Base-by-base conservation (phyloP, 2,797 vertebrate species). In the Bovichtus variegatus region DNA sequence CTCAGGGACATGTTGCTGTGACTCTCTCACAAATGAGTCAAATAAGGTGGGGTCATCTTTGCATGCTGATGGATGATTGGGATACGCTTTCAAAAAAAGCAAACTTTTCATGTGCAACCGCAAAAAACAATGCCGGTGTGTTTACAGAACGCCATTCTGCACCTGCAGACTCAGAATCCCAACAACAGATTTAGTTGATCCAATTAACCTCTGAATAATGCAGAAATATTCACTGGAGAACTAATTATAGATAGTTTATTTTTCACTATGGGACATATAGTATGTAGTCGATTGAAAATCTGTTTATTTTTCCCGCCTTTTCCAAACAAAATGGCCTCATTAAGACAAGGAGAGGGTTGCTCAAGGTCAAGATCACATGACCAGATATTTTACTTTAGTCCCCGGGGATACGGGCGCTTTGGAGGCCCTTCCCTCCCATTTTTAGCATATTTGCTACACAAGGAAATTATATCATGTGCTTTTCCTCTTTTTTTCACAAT, bases 131-230 rank as follows among this genome's bases (percentile, higher is more conserved):
- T 15, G 19, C 34, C 44, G 21, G 6, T 27, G 40, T 64, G 21
- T 76, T 83, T 50, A 44, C 31, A 57, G 18, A 13, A 21, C 7
- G 2, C 25, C 19, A 23, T 11, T 31, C 29, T 18, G 41, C 67
- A 78, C 57, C 50, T 63, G 64, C 58, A 34, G n/a, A 10, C 29
- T 46, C 27, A 68, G 40, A n/a, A n/a, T n/a, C n/a, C n/a, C n/a
- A n/a, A n/a, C n/a, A n/a, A 34, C 31, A 7, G 31, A 34, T 34
- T 34, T 1, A 34, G 31, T 34, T 34, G 31, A 34, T 31, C 31
- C 31, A 8, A n/a, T 34, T 34, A 8, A 8, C 31, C 31, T 34
- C 7, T 34, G 31, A 34, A 34, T 34, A 69, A 51, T 13, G 6
- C 18, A 3, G 0, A n/a, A 74, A 13, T 41, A 12, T 18, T 27